phyloP scores from a whole-genome alignment of 1,140 invertebrate genomes.

The Philaenus spumarius region DNA sequence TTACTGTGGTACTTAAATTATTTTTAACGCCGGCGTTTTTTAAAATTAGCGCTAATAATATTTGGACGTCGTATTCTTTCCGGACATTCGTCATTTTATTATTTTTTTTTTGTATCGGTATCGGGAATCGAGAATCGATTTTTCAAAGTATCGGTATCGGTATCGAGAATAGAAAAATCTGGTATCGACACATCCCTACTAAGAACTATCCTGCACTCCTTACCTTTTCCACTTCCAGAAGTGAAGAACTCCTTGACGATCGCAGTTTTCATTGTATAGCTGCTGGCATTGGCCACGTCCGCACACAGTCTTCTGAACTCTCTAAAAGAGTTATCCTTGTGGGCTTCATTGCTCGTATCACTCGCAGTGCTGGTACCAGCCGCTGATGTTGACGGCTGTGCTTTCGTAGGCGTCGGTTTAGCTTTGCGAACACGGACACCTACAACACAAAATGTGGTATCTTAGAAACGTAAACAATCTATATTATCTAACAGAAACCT shows the following conservation, averaged over 20 bases:
- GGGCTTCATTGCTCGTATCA: slow-evolving; percentile 13
- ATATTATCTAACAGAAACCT: too few species aligned
- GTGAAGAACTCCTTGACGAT: slow-evolving; percentile 62
- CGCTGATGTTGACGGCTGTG: not conserved
- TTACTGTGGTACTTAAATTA: too few species aligned
- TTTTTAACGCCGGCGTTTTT: too few species aligned
- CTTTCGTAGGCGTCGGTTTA: slow-evolving; percentile 5
- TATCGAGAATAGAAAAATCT: too few species aligned
- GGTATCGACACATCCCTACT: too few species aligned
- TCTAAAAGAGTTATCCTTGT: slow-evolving; percentile 64
- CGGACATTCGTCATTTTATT: too few species aligned
- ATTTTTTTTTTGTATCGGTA: too few species aligned
- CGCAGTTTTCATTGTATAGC: slow-evolving; percentile 76
- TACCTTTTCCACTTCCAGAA: slow-evolving; percentile 53
- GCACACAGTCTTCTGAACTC: slow-evolving; percentile 73
- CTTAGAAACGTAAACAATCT: too few species aligned
- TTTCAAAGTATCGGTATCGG: too few species aligned
- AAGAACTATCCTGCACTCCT: slow-evolving; percentile 22
- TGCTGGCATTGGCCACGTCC: slow-evolving; percentile 63
- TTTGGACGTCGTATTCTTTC: too few species aligned
- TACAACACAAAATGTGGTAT: not conserved
- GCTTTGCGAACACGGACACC: slow-evolving; percentile 3
- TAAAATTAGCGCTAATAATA: too few species aligned
- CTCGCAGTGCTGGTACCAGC: slow-evolving; percentile 9
- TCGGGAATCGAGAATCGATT: too few species aligned